A percentile compares a stretch with the other conserved stretches of the same genome.
Conservation (phyloP, 1,140 invertebrate genomes). For the Eueides isabella region DNA sequence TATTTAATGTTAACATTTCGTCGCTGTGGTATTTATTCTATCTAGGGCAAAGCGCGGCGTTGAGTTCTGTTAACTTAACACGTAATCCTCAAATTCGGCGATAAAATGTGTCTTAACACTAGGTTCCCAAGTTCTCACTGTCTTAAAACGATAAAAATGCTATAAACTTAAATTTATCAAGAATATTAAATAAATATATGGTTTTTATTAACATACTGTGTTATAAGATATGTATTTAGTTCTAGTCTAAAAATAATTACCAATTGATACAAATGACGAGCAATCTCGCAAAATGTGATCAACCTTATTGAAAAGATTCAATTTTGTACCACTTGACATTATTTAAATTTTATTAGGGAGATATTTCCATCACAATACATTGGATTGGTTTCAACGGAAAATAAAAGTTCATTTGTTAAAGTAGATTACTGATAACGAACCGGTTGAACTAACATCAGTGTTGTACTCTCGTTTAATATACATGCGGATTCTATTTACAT, state of each 20-base stretch:
- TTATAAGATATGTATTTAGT: no score
- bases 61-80: no score
- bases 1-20: no score
- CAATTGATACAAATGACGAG: not conserved
- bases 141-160: no score
- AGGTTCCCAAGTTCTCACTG: no score
- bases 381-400: slow-evolving; percentile 1
- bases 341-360: slow-evolving; percentile 6
- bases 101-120: no score
- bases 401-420: slow-evolving; percentile 29
- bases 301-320: not conserved
- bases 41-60: no score
- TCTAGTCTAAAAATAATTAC: not conserved
- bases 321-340: not conserved
- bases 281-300: not conserved
- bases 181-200: no score
- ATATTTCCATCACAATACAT: slow-evolving; percentile 2
- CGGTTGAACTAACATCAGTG: slow-evolving; percentile 23
- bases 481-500: slow-evolving; percentile 13
- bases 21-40: no score
- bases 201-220: no score
- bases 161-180: no score
- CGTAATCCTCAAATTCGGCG: no score
- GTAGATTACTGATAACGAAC: slow-evolving; percentile 33
- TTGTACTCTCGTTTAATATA: slow-evolving; percentile 20